A percentile compares a stretch with the other conserved stretches of the same genome.
Conservation (phyloP, 2,113 vertebrate species). For the Chaetura pelagica region DNA sequence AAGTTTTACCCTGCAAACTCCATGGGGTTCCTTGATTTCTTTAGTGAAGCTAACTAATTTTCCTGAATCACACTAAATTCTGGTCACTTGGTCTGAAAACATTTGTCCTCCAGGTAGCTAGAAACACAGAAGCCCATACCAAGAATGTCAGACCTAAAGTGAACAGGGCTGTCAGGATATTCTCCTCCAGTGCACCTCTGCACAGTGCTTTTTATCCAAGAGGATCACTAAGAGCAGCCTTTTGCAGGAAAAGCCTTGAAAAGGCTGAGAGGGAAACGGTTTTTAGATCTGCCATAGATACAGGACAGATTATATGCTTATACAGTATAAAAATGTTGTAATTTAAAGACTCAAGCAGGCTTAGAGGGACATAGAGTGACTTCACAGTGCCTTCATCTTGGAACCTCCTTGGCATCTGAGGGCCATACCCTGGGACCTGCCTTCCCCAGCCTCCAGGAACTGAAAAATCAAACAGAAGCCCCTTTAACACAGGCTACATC, state of each 20-base stretch:
- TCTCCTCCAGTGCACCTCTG: neutral
- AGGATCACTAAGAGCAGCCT: neutral
- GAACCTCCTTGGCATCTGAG: neutral
- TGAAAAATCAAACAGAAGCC: neutral
- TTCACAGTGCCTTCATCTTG: neutral
- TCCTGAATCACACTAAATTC: conserved; percentile 55
- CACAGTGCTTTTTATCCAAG: neutral
- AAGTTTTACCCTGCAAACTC: conserved; percentile 30
- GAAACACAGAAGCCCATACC: conserved; percentile 6
- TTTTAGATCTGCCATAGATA: neutral
- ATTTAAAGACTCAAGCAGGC: neutral
- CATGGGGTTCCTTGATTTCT: conserved; percentile 34
- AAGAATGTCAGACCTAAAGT: neutral
- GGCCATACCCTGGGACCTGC: accelerated
- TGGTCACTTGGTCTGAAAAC: conserved; percentile 61
- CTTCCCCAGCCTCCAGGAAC: neutral
- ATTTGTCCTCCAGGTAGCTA: conserved; percentile 39
- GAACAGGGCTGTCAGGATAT: neutral
- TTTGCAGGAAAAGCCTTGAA: neutral
- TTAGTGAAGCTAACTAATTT: conserved; percentile 51
- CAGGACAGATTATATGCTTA: neutral
- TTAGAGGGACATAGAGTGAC: accelerated
- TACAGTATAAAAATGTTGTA: neutral
- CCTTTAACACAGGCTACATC: accelerated
- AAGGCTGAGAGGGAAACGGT: neutral